Evolutionary conservation across 2,888 invertebrate genomes (phyloP).

Genomic region (Sphinx pinastri): DNA sequence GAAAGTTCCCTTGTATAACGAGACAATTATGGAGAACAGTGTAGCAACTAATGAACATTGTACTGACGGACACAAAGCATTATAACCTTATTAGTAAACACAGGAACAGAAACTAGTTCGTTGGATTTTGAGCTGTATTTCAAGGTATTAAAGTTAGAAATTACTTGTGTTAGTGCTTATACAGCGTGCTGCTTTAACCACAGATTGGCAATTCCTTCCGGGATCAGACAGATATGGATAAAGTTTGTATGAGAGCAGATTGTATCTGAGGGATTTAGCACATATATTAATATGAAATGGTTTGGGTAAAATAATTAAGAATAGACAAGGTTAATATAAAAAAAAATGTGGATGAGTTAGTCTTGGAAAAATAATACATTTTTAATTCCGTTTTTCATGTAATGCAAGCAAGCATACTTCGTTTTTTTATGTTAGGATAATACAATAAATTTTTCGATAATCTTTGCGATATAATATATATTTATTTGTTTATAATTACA

Average conservation of each 20-base stretch:
- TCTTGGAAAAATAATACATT: no score
- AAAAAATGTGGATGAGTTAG: no score
- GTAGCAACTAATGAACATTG: slow-evolving; percentile 9
- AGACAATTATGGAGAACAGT: not conserved
- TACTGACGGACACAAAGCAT: slow-evolving; percentile 13
- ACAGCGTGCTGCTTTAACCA: not conserved
- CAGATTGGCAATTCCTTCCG: slow-evolving; percentile 18
- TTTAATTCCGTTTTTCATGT: no score
- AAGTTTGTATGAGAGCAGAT: slow-evolving; percentile 18
- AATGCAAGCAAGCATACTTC: no score
- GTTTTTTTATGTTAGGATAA: no score
- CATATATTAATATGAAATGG: not conserved
- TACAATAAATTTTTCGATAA: no score
- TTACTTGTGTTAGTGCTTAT: not conserved
- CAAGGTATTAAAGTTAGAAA: not conserved
- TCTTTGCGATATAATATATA: no score
- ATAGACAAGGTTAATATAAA: no score
- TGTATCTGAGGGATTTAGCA: not conserved
- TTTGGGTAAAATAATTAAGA: not conserved
- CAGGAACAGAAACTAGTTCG: not conserved
- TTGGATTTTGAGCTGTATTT: not conserved
- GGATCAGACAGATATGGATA: slow-evolving; percentile 5
- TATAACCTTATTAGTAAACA: not conserved
- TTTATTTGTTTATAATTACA: no score
- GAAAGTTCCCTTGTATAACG: not conserved